Percentiles rank a stretch among this genome's conserved stretches.
Evolutionary conservation across 2,888 invertebrate genomes (phyloP).

Genomic region (Proisotoma minuta): DNA sequence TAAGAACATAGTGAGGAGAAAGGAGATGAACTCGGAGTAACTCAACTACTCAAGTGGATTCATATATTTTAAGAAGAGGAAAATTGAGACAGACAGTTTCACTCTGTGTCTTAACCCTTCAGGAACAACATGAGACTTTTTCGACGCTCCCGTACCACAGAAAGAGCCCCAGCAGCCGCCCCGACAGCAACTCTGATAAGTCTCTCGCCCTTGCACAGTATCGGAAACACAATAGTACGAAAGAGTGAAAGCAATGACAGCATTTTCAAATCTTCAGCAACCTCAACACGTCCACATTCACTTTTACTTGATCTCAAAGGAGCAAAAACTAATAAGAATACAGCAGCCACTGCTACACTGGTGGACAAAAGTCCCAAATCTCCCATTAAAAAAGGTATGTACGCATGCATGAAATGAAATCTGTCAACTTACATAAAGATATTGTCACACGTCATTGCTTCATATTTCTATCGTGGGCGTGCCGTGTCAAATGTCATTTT

Average conservation of each 20-base stretch:
- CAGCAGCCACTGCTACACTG: background rate
- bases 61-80: background rate
- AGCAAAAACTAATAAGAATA: slow-evolving; percentile 24
- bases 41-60: too few species aligned
- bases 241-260: slow-evolving; percentile 28
- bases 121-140: slow-evolving; percentile 46
- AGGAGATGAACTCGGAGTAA: background rate
- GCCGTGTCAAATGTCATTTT: too few species aligned
- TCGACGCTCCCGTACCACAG: slow-evolving; percentile 46
- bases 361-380: slow-evolving; percentile 38
- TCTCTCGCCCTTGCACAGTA: slow-evolving; percentile 32
- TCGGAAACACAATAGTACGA: slow-evolving; percentile 8
- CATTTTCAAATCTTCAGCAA: slow-evolving; percentile 16
- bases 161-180: slow-evolving; percentile 29
- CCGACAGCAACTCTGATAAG: slow-evolving; percentile 44
- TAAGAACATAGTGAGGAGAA: background rate
- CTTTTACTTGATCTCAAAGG: slow-evolving; percentile 27
- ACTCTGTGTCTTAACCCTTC: background rate
- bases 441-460: too few species aligned
- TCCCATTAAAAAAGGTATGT: slow-evolving; percentile 46
- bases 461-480: too few species aligned
- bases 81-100: background rate
- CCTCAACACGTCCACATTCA: slow-evolving; percentile 23
- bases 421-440: too few species aligned
- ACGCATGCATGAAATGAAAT: too few species aligned